Conservation (phyloP, 30 jellyfish, hydroid and myxozoan species). For the Turritopsis rubra region DNA sequence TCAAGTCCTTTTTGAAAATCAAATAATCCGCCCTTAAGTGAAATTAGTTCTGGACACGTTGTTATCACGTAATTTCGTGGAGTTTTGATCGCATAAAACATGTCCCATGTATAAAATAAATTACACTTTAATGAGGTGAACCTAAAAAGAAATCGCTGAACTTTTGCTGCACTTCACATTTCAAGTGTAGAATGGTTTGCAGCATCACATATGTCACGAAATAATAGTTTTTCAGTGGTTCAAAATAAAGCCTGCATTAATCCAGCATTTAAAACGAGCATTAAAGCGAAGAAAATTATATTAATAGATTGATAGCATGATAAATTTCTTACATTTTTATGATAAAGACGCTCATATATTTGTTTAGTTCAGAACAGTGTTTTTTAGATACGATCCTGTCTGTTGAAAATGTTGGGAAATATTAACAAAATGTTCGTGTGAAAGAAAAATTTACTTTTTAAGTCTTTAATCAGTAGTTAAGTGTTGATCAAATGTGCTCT, state of each 20-base stretch:
- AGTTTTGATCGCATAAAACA: not conserved
- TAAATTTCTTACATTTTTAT: not conserved
- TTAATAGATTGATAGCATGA: not conserved
- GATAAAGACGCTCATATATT: not conserved
- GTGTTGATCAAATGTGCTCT: not conserved
- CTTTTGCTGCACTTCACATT: too few relatives aligned
- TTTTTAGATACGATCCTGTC: not conserved
- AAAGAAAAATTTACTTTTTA: not conserved
- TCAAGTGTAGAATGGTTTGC: too few relatives aligned
- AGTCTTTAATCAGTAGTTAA: not conserved
- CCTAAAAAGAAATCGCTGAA: not conserved
- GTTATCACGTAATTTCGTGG: not conserved
- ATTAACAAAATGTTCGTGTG: not conserved
- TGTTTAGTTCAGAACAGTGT: not conserved
- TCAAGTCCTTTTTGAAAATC: not conserved
- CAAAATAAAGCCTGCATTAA: not conserved
- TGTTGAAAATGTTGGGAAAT: not conserved
- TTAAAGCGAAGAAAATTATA: not conserved
- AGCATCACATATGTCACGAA: too few relatives aligned
- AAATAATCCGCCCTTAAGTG: not conserved
- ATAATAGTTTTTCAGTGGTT: not conserved
- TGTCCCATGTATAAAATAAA: not conserved
- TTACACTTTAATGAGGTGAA: not conserved
- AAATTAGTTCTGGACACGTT: not conserved
- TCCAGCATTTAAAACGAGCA: not conserved